Percentiles rank a stretch among this genome's conserved stretches.
These are phyloP conservation scores for Oreochromis niloticus DNA, from an alignment of 2,113 vertebrate species.

Conservation along the genomic window DNA sequence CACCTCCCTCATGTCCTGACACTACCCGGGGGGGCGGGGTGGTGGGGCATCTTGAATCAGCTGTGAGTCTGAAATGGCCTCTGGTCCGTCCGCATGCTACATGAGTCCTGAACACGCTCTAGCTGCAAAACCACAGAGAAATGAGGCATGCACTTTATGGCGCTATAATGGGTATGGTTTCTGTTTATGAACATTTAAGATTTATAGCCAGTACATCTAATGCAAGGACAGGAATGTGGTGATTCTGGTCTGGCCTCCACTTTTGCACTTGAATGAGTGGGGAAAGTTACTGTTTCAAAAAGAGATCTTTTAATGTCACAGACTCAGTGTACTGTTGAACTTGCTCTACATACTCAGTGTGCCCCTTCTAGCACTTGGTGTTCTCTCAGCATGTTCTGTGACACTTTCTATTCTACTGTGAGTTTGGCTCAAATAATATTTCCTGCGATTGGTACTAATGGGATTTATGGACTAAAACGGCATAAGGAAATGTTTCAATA, in stretches of 20 bases:
- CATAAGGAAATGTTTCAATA: neutral
- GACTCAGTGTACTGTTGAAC: neutral
- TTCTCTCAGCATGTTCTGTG: conserved; percentile 6
- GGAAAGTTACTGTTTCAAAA: neutral
- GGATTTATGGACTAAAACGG: neutral
- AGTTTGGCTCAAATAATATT: neutral
- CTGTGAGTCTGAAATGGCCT: conserved; percentile 15
- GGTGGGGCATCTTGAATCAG: conserved; percentile 25
- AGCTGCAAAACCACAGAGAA: neutral
- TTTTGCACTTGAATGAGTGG: neutral
- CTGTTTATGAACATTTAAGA: neutral
- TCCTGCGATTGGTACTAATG: neutral
- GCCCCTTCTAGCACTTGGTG: neutral
- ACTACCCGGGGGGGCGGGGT: neutral
- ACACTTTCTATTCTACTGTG: conserved; percentile 23
- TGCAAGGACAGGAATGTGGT: neutral
- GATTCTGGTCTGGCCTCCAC: neutral
- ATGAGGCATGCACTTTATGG: neutral
- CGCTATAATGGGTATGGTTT: neutral
- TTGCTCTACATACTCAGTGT: neutral
- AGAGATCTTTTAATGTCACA: neutral
- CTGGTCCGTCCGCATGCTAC: neutral
- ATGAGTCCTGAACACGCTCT: neutral
- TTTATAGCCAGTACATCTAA: neutral
- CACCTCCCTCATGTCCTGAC: neutral